phyloP scores from a whole-genome alignment of 2,113 vertebrate species.

The Sphaerodactylus townsendi region DNA sequence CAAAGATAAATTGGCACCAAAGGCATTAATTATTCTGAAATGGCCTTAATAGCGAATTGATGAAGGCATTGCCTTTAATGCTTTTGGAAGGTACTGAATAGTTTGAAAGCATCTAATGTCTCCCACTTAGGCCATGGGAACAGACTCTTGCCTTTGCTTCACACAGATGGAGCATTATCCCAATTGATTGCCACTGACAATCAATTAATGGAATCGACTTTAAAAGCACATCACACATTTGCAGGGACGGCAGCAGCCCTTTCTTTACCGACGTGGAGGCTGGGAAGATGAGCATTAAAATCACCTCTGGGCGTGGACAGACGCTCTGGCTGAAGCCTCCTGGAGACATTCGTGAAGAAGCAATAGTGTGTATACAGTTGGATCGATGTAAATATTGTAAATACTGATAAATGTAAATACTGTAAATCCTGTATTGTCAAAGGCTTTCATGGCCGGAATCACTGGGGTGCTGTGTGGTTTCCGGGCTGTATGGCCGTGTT shows the following conservation, averaged over 20 bases:
- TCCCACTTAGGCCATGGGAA: fast-evolving
- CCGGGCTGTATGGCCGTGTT: too few species aligned
- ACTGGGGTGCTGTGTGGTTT: too few species aligned
- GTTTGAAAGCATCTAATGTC: background rate
- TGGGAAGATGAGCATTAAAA: background rate
- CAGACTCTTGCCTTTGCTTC: background rate
- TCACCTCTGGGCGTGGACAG: background rate
- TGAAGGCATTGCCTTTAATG: background rate
- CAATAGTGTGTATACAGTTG: too few species aligned
- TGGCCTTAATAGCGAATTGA: background rate
- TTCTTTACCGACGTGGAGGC: background rate
- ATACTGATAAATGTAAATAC: too few species aligned
- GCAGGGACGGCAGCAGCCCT: background rate
- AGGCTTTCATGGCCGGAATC: too few species aligned
- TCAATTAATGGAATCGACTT: background rate
- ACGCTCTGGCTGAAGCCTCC: too few species aligned
- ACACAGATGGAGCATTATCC: background rate
- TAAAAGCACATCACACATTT: background rate
- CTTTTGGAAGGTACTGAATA: background rate
- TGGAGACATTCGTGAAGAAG: too few species aligned
- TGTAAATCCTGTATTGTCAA: too few species aligned
- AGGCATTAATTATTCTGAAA: background rate
- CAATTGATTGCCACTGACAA: background rate
- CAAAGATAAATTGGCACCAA: background rate
- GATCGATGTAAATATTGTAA: too few species aligned